A percentile compares a stretch with the other conserved stretches of the same genome.
These are phyloP conservation scores for Argopecten irradians DNA, from an alignment of 1,140 invertebrate species.

Conservation along the genomic window DNA sequence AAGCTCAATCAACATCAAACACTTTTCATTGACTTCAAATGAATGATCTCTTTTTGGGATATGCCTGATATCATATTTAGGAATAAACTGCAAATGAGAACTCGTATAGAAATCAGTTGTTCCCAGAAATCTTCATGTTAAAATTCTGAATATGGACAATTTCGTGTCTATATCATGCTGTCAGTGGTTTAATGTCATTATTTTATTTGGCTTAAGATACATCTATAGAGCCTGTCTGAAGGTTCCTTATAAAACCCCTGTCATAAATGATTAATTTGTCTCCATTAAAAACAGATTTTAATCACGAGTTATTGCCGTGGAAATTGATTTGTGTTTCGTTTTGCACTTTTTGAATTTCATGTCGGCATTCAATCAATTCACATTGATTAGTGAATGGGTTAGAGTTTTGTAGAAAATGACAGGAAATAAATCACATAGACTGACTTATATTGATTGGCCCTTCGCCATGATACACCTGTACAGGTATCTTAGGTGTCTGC, in stretches of 20 bases:
- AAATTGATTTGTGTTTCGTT: neutral
- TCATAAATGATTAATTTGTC: neutral
- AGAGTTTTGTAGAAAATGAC: constrained; percentile 17
- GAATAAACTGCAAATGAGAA: too few relatives aligned
- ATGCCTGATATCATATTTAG: too few relatives aligned
- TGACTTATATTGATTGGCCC: neutral
- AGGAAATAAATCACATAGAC: neutral
- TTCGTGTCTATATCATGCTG: neutral
- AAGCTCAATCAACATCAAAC: too few relatives aligned
- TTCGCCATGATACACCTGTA: neutral
- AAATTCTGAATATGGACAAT: too few relatives aligned
- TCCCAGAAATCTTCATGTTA: too few relatives aligned
- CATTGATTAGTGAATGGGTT: neutral
- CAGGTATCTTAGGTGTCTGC: neutral
- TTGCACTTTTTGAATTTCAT: constrained; percentile 18
- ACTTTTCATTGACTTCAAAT: too few relatives aligned
- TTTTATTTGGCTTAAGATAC: neutral
- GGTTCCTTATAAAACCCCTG: neutral
- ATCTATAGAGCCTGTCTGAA: neutral
- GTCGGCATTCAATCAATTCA: neutral
- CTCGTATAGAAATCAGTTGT: too few relatives aligned
- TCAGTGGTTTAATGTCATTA: neutral
- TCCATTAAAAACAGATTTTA: neutral
- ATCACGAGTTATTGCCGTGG: neutral
- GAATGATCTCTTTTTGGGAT: too few relatives aligned